phyloP scores from a whole-genome alignment of 2,888 invertebrate species.

The Fragum sueziense region DNA sequence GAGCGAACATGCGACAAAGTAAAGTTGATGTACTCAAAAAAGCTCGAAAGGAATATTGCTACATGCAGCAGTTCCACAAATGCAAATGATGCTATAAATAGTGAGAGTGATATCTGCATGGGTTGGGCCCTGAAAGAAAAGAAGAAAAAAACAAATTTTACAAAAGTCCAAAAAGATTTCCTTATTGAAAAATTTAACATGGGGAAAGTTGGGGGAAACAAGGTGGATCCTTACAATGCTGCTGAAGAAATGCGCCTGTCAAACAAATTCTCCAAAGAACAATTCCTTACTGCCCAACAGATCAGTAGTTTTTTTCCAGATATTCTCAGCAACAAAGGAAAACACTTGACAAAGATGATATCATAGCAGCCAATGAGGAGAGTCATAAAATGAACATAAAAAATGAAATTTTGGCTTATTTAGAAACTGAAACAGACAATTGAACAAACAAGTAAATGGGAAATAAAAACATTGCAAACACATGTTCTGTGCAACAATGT shows the following conservation, averaged over 20 bases:
- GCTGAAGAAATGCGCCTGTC: not conserved
- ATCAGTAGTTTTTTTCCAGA: not conserved
- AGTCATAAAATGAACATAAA: too few relatives aligned
- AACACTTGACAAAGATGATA: not conserved
- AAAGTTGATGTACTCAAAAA: too few relatives aligned
- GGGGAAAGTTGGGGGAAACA: slow-evolving; percentile 8
- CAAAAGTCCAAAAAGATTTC: not conserved
- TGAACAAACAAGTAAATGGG: too few relatives aligned
- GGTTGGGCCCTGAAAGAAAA: not conserved
- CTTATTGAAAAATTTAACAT: not conserved
- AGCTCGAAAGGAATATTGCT: too few relatives aligned
- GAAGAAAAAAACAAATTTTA: not conserved
- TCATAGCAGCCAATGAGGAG: not conserved
- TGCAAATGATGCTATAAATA: too few relatives aligned
- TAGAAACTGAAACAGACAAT: too few relatives aligned
- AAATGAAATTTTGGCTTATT: too few relatives aligned
- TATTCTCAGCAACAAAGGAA: not conserved
- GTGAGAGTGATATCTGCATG: too few relatives aligned
- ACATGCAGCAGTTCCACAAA: too few relatives aligned
- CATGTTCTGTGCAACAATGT: too few relatives aligned
- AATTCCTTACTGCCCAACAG: slow-evolving; percentile 13
- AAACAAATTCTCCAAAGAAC: not conserved
- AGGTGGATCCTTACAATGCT: slow-evolving; percentile 10
- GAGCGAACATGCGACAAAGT: too few relatives aligned
- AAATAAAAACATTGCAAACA: too few relatives aligned